Evolutionary conservation across 1,140 invertebrate species (phyloP), one percentile per base, ranked within the genome.

Genomic region (Trachymyrmex septentrionalis): DNA sequence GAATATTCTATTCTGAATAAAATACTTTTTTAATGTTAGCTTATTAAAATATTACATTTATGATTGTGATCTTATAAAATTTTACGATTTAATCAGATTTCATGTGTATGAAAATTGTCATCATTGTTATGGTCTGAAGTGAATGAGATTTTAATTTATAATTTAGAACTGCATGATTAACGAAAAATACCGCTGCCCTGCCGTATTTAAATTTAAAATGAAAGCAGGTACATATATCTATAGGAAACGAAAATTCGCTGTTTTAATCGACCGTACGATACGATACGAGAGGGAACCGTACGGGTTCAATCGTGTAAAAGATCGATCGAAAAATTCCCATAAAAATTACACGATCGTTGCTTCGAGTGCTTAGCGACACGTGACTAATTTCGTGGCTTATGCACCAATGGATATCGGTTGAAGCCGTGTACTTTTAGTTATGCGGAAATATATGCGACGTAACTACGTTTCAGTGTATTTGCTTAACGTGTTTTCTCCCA

Each of bases 301-400:
- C 27, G 55, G 69, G 59, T 84, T 75, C 55, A 84, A 84, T 84
- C 80, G 55, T 75, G 80, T 84, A 84, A 84, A 84, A 73, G 80
- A 75, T 75, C 38, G 55, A 63, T 19, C 55, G 55, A 44, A 75
- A 82, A 84, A 84, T 84, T 84, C 80, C 55, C 80, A 84, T 84
- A 84, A 84, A 84, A 84, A 84, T 84, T 84, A 84, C 69, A 75
- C 69, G 80, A 84, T 53, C 80, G 57, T 27, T 75, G 80, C 55
- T n/a, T 38, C 80, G 80, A 75, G 55, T 84, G 69, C 34, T 75
- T 84, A 75, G 69, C 69, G 80, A 84, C 80, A 84, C 80, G 80
- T 84, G 69, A 84, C 80, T 84, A 84, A 84, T 84, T 84, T 84
- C 80, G 69, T 59, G 66, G 64, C 30, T 75, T 48, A 84, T 61